Base-by-base conservation (phyloP, 2,888 invertebrate species). In the Papilio elwesi region DNA sequence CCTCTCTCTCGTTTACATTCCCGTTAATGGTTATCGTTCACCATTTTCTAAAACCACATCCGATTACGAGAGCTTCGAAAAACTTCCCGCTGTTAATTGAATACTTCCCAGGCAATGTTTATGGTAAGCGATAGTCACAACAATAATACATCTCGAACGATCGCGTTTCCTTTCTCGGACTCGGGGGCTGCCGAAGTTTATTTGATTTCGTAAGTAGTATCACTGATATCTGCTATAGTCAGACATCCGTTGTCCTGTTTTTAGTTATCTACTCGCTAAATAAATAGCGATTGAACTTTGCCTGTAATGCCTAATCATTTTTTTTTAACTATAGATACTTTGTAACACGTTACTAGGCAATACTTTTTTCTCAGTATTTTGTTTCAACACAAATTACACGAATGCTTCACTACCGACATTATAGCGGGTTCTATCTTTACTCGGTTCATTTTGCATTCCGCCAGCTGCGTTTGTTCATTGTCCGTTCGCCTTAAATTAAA, bases 381-480 rank as follows among this genome's bases (percentile, higher is more conserved):
- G 89, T 87, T 88, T 88, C 83, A 85, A 87, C 85, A 91, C 90
- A 91, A 91, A 91, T 92, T 90, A 89, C 87, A 85, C 78, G 80
- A 78, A 76, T 79, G 85, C 85, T 85, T 82, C 81, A 85, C 88
- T 86, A 88, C 89, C 84, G 85, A 85, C 83, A 84, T 85, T 83
- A 85, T 86, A 85, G 85, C 86, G 88, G 84, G 82, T 74, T 68
- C 73, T 74, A 67, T 86, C 82, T 85, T 85, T 85, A 84, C 85
- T 86, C 81, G 78, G 79, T 78, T 91, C 87, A 86, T 92, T 93
- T 93, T 92, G 90, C 92, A 92, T 93, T 92, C 92, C 87, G 78
- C 88, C 91, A 91, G 88, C 90, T 91, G 90, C 90, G 91, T 91
- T 92, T 90, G 91, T 87, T 93, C 93, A 92, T 92, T 92, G 93